phyloP scores from a whole-genome alignment of 2,888 invertebrate species.

The Incurvaria masculella region DNA sequence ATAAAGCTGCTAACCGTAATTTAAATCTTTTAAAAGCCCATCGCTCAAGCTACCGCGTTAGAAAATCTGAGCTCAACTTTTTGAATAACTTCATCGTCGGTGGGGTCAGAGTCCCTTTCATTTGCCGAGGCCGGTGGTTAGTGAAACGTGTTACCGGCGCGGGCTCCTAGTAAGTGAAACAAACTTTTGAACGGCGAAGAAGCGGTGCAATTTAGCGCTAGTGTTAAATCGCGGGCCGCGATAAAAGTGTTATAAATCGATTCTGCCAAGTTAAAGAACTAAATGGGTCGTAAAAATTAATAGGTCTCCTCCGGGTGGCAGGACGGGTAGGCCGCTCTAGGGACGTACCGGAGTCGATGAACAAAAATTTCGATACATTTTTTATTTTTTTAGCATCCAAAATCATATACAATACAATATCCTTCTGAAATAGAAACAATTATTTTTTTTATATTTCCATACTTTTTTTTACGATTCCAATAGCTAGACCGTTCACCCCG shows the following conservation, averaged over 20 bases:
- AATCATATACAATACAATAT: too few species aligned
- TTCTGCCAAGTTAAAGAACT: constrained; percentile 50
- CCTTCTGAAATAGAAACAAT: too few species aligned
- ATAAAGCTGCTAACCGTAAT: too few species aligned
- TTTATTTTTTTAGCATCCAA: too few species aligned
- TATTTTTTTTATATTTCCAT: too few species aligned
- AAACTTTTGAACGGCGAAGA: background rate
- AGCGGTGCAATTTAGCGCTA: constrained; percentile 11
- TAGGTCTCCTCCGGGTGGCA: constrained; percentile 29
- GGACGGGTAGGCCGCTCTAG: too few species aligned
- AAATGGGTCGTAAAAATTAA: constrained; percentile 54
- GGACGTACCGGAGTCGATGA: too few species aligned
- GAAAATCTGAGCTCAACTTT: too few species aligned
- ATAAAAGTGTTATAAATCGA: constrained; percentile 45
- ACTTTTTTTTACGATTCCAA: too few species aligned
- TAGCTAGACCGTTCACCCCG: too few species aligned
- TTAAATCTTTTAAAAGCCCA: too few species aligned
- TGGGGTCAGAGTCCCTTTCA: background rate
- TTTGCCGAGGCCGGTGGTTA: background rate
- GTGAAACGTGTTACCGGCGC: background rate
- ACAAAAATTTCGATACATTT: too few species aligned
- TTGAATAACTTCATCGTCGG: background rate
- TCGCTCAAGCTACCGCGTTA: background rate
- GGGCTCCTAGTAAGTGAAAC: background rate
- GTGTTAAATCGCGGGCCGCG: constrained; percentile 35